phyloP scores from a whole-genome alignment of 2,113 vertebrate species.

The Malurus elegans region DNA sequence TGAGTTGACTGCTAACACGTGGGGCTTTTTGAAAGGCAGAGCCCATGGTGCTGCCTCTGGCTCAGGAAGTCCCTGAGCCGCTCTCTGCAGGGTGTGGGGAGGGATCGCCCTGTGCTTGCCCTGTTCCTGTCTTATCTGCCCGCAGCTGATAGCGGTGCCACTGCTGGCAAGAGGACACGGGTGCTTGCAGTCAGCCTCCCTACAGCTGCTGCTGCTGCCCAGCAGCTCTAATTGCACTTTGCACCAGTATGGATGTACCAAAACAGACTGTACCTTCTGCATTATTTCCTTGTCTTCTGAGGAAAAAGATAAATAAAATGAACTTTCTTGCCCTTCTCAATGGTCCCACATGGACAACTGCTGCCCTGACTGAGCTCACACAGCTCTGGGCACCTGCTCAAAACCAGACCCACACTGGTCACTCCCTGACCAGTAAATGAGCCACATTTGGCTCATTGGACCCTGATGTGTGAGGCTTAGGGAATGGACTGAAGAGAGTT shows the following conservation, averaged over 20 bases:
- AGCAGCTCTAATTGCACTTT: background rate
- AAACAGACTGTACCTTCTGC: background rate
- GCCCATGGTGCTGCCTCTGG: background rate
- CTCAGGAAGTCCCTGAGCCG: background rate
- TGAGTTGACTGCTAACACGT: background rate
- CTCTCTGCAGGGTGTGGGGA: background rate
- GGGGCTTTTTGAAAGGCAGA: background rate
- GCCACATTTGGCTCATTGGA: background rate
- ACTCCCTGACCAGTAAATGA: background rate
- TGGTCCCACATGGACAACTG: rapidly evolving
- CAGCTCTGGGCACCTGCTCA: background rate
- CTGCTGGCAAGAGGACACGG: background rate
- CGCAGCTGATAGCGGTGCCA: background rate
- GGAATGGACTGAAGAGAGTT: background rate
- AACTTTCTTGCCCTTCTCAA: background rate
- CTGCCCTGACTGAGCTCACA: background rate
- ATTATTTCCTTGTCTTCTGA: background rate
- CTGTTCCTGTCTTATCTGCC: background rate
- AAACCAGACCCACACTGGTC: background rate
- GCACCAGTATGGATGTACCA: background rate
- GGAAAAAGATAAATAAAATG: background rate
- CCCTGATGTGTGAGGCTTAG: background rate
- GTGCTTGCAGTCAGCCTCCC: background rate
- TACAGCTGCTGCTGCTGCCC: background rate
- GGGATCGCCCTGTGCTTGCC: background rate